A percentile compares a stretch with the other conserved stretches of the same genome.
These are phyloP conservation scores for Himalopsyche phryganea DNA, from an alignment of 1,140 invertebrate genomes.

Conservation along the genomic window DNA sequence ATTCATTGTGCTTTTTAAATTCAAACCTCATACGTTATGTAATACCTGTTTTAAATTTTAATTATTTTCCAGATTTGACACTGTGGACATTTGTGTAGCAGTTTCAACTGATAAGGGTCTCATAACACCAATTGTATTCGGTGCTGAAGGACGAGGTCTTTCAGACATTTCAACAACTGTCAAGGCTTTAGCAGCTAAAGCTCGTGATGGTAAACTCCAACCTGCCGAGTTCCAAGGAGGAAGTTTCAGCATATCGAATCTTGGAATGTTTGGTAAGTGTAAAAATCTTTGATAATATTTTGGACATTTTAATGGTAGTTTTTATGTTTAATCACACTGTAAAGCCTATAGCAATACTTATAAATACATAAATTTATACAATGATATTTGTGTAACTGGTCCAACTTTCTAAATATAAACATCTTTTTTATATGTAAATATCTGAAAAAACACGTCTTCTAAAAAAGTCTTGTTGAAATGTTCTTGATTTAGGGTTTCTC, in stretches of 20 bases:
- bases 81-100: conserved; percentile 95
- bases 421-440: too few relatives aligned
- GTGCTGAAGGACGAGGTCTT: conserved; percentile 90
- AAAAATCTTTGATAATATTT: too few relatives aligned
- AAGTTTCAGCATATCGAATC: conserved; percentile 86
- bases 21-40: too few relatives aligned
- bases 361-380: too few relatives aligned
- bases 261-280: conserved; percentile 94
- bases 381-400: too few relatives aligned
- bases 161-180: conserved; percentile 83
- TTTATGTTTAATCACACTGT: background rate
- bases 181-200: conserved; percentile 82
- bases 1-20: too few relatives aligned
- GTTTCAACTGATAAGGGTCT: conserved; percentile 94
- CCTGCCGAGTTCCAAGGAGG: conserved; percentile 97
- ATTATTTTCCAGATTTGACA: conserved; percentile 62
- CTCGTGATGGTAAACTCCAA: conserved; percentile 89
- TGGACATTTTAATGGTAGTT: background rate
- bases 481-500: too few relatives aligned
- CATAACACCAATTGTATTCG: conserved; percentile 96
- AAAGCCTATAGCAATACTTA: too few relatives aligned
- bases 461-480: too few relatives aligned
- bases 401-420: too few relatives aligned
- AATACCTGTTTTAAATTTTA: too few relatives aligned
- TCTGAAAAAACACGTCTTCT: too few relatives aligned